Evolutionary conservation across 2,888 invertebrate genomes (phyloP).

Genomic region (Hydrotaea diabolus): DNA sequence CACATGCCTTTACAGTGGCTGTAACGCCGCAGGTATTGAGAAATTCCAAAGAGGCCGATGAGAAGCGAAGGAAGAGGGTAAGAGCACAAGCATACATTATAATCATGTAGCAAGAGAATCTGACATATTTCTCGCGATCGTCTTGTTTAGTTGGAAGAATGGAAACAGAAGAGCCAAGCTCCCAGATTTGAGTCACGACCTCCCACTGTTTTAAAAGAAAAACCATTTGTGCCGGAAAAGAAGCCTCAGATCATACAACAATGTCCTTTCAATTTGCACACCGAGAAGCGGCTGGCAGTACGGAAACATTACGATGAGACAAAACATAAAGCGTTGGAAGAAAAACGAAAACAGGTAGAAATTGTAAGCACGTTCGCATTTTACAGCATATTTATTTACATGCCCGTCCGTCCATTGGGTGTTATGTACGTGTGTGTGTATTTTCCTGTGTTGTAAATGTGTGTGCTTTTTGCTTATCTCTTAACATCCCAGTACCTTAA

Average conservation of each 20-base stretch:
- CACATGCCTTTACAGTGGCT: constrained; percentile 73
- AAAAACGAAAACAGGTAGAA: constrained; percentile 77
- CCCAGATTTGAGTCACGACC: constrained; percentile 68
- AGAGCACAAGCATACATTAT: not conserved
- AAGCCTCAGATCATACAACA: constrained; percentile 64
- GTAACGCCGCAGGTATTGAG: constrained; percentile 76
- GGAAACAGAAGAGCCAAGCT: constrained; percentile 67
- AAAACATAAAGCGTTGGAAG: constrained; percentile 70
- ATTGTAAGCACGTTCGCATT: constrained; percentile 60
- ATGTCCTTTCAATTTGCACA: constrained; percentile 76
- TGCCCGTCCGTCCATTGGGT: constrained; percentile 2
- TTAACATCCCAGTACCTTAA: not conserved
- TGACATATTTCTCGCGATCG: constrained; percentile 17
- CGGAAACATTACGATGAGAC: constrained; percentile 76
- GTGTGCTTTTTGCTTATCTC: not conserved
- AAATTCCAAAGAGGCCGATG: constrained; percentile 71
- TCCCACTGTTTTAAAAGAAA: constrained; percentile 70
- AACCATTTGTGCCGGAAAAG: constrained; percentile 74
- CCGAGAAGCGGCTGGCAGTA: constrained; percentile 75
- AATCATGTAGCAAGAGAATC: too few relatives aligned
- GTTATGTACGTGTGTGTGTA: not conserved
- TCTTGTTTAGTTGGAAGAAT: constrained; percentile 71
- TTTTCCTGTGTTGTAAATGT: constrained; percentile 30
- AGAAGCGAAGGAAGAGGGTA: constrained; percentile 72
- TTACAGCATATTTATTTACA: constrained; percentile 26